A percentile compares a stretch with the other conserved stretches of the same genome.
phyloP scores from a whole-genome alignment of 2,113 vertebrate genomes.

The Heterotis niloticus region DNA sequence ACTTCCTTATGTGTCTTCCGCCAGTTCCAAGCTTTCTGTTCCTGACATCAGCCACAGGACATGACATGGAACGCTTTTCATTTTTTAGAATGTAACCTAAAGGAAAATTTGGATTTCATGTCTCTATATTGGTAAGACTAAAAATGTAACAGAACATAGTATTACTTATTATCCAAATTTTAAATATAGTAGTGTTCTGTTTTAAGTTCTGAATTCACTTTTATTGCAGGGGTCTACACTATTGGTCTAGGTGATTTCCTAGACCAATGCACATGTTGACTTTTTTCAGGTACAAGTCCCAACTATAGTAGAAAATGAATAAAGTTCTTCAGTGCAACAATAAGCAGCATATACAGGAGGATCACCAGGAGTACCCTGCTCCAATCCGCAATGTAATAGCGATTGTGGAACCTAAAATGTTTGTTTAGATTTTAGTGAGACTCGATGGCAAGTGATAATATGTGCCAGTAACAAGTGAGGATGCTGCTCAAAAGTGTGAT shows the following conservation, averaged over 20 bases:
- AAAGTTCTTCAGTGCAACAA: no score
- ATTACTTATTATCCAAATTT: neutral
- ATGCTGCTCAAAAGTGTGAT: neutral
- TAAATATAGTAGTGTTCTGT: constrained; percentile 3
- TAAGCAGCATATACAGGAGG: no score
- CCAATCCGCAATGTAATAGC: no score
- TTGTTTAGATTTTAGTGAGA: neutral
- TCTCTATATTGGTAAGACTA: neutral
- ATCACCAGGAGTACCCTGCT: no score
- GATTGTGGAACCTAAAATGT: neutral
- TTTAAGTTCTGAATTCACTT: no score
- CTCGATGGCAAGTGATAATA: neutral
- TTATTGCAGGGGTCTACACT: no score
- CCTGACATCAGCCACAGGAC: neutral
- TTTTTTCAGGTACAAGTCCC: no score
- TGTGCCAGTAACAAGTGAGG: neutral
- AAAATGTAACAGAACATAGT: neutral
- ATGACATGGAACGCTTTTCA: neutral
- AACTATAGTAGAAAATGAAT: no score
- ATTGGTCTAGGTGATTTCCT: no score
- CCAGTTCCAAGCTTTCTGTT: neutral
- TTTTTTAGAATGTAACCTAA: no score
- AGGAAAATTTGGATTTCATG: no score
- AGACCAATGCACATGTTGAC: no score
- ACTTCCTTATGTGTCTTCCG: neutral